Percentiles rank a stretch among this genome's conserved stretches.
phyloP scores from a whole-genome alignment of 2,888 invertebrate species.

The Erynnis tages region DNA sequence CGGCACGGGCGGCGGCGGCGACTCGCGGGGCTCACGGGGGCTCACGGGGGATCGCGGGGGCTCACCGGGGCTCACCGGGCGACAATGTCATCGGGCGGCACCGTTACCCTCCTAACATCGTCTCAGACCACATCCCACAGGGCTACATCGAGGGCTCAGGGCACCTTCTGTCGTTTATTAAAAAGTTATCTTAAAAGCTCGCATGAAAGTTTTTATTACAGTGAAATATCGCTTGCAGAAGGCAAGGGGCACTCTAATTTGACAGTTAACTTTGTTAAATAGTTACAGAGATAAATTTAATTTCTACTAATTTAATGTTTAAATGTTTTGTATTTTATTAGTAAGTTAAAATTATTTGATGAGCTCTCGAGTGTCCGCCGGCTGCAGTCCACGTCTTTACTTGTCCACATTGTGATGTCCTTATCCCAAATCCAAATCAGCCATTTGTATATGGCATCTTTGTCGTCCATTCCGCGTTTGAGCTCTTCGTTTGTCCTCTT shows the following conservation, averaged over 20 bases:
- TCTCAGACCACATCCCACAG: conserved; percentile 77
- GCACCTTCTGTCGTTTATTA: conserved; percentile 78
- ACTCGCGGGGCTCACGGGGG: conserved; percentile 30
- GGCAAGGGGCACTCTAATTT: conserved; percentile 18
- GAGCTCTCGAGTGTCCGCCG: conserved; percentile 9
- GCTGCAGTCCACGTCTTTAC: conserved; percentile 1
- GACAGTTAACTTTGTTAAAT: conserved; percentile 19
- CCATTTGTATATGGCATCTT: not conserved
- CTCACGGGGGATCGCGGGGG: not conserved
- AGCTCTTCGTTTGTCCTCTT: not conserved
- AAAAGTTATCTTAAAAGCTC: conserved; percentile 76
- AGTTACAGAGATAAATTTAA: conserved; percentile 24
- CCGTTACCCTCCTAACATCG: conserved; percentile 66
- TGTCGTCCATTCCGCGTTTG: not conserved
- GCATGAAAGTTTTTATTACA: conserved; percentile 36
- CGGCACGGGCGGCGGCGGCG: conserved; percentile 41
- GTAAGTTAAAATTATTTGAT: conserved; percentile 25
- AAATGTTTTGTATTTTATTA: conserved; percentile 24
- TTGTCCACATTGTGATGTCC: conserved; percentile 1
- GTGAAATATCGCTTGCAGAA: conserved; percentile 20
- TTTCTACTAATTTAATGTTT: conserved; percentile 25
- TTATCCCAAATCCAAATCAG: not conserved
- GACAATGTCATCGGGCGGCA: conserved; percentile 41
- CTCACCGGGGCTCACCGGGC: conserved; percentile 20
- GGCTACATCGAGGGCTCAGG: conserved; percentile 76